Conservation (phyloP, 2,113 vertebrate species). For the Centropristis striata region DNA sequence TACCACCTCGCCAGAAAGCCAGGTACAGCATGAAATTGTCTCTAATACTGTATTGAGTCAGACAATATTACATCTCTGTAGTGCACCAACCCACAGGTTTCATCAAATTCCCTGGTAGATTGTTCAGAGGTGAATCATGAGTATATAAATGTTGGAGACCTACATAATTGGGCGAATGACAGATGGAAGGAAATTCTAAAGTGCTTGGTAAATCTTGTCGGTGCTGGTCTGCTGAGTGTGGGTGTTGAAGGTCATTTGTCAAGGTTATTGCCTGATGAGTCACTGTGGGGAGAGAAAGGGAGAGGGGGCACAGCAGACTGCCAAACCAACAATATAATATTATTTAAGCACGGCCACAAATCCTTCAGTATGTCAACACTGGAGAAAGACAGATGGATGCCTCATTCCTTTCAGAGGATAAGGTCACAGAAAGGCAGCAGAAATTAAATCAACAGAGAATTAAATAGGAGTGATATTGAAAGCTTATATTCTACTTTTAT, state of each 20-base stretch:
- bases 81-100: slow-evolving; percentile 18
- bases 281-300: slow-evolving; percentile 51
- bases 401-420: slow-evolving; percentile 23
- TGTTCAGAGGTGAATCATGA: slow-evolving; percentile 49
- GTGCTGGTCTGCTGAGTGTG: slow-evolving; percentile 60
- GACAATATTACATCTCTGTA: slow-evolving; percentile 4
- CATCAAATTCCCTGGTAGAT: slow-evolving; percentile 2
- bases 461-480: slow-evolving; percentile 17
- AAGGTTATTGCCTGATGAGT: slow-evolving; percentile 76
- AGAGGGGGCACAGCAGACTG: slow-evolving; percentile 43
- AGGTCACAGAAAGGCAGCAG: slow-evolving; percentile 20
- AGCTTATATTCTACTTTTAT: slow-evolving; percentile 2
- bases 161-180: slow-evolving; percentile 44
- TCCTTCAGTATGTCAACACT: slow-evolving; percentile 48
- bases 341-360: slow-evolving; percentile 59
- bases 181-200: slow-evolving; percentile 52
- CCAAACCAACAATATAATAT: slow-evolving; percentile 46
- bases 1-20: background rate
- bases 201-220: slow-evolving; percentile 66
- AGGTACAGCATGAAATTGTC: background rate
- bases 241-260: slow-evolving; percentile 75
- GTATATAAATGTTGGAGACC: slow-evolving; percentile 33
- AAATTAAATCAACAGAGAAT: slow-evolving; percentile 29
- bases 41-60: slow-evolving; percentile 7
- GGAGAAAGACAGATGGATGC: slow-evolving; percentile 44